Base-by-base conservation (phyloP, 1,140 invertebrate species). In the Philotrypesis tridentata region DNA sequence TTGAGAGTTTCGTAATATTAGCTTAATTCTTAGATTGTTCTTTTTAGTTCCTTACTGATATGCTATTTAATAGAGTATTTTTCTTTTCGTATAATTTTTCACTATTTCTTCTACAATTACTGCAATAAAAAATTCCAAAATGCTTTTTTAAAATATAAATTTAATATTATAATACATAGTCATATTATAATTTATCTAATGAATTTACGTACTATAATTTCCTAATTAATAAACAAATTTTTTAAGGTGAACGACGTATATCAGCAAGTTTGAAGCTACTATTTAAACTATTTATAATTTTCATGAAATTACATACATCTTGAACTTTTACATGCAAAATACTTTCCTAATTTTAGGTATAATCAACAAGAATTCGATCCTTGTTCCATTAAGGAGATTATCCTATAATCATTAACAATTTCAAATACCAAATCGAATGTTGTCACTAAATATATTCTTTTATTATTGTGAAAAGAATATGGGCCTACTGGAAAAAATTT, bases 391-490 rank as follows among this genome's bases (percentile, higher is more conserved):
- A 68, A 27, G 17, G 25, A 37, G 25, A 77, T 27, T 76, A 9
- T 55, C n/a, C 37, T 60, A 14, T 33, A 55, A 33, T 27, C n/a
- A 43, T 29, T 25, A 70, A 55, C 14, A 68, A 81, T 4, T 48
- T 61, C 29, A 75, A 55, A 27, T 43, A 61, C 48, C 70, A 48
- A 77, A 40, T 23, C 1, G 25, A 33, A 61, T 75, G 37, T 17
- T 76, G 25, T 77, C 21, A 60, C 27, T 33, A 73, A 79, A 68
- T 29, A 68, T 33, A 73, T 31, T 12, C 29, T 12, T 31, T 12
- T 25, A 48, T 82, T 85, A 88, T 88, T 85, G 86, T 89, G 85
- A 88, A 89, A 89, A 90, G 90, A 92, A 92, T 92, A 91, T 87
- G 91, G 91, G 90, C 88, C 89, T 87, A 86, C 84, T 77, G 11